Base-by-base conservation (phyloP, 1,140 invertebrate genomes). In the Pseudobourletiella spinata region DNA sequence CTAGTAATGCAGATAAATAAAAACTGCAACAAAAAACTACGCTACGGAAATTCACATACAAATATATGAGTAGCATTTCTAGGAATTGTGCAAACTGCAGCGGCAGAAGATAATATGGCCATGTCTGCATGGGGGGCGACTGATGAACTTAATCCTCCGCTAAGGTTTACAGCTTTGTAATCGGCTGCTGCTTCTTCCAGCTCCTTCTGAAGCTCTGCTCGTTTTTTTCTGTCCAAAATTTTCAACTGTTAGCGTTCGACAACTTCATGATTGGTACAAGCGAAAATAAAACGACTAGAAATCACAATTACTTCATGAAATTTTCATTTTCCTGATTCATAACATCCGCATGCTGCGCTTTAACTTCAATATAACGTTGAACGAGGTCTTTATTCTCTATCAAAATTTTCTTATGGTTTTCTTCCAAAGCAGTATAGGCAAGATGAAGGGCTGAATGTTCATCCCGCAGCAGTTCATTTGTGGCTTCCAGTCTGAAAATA, bases 261-360 rank as follows among this genome's bases (percentile, higher is more conserved):
- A n/a, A n/a, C n/a, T n/a, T n/a, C n/a, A n/a, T n/a, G n/a, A n/a
- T n/a, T n/a, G n/a, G n/a, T n/a, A n/a, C n/a, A n/a, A n/a, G n/a
- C n/a, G n/a, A n/a, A n/a, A n/a, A 58, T 18, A n/a, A 4, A 22
- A 24, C 11, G 26, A 26, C 18, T 16, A 46, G 32, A 15, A 18
- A 3, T 65, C 71, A 73, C 73, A 18, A 3, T 65, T 71, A 73
- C 73, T 71, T 73, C 51, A 92, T 76, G 74, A 91, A 89, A 74
- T 87, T 86, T 77, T 95, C 91, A 80, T 95, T 95, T 77, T 95
- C 91, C 78, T 90, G 86, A 73, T 95, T 95, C 82, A 95, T 83
- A 76, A 86, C 87, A 72, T 96, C 92, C 14, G 92, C 94, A 81
- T 95, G 91, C 78, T 88, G 88, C 16, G 88, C 84, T 80, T 96